Conservation (phyloP, 2,113 vertebrate genomes). For the Dermatemys mawii region DNA sequence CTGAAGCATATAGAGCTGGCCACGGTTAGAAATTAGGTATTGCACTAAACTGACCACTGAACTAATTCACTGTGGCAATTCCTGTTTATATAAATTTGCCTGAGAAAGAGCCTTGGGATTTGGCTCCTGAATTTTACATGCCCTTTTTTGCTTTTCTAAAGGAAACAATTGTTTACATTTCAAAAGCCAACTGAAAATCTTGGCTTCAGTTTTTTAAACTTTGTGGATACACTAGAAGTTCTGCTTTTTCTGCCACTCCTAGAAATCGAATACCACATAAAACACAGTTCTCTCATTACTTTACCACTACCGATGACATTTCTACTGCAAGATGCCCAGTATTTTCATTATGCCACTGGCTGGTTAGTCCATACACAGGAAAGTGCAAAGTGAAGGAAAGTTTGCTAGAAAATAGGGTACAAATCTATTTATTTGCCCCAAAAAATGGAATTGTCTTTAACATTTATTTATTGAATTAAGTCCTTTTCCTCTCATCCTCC, state of each 20-base stretch:
- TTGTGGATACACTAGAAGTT: rapidly evolving
- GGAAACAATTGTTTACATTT: neutral
- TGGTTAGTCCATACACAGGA: neutral
- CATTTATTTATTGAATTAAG: neutral
- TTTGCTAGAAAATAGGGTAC: neutral
- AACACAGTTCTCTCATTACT: neutral
- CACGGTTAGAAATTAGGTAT: neutral
- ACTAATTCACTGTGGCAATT: neutral
- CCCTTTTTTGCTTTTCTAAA: neutral
- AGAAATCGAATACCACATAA: rapidly evolving
- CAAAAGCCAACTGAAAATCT: neutral
- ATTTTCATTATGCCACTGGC: neutral
- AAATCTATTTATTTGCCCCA: neutral
- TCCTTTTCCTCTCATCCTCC: neutral
- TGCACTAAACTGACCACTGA: neutral
- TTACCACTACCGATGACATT: rapidly evolving
- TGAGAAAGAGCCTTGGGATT: neutral
- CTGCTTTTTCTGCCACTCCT: neutral
- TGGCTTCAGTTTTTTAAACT: neutral
- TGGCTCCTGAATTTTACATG: neutral
- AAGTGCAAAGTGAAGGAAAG: neutral
- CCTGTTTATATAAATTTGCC: neutral
- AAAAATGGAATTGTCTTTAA: neutral
- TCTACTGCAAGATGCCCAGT: rapidly evolving
- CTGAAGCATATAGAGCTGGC: neutral